Conservation (phyloP, 2,888 invertebrate species). For the Leptopilina syphax region DNA sequence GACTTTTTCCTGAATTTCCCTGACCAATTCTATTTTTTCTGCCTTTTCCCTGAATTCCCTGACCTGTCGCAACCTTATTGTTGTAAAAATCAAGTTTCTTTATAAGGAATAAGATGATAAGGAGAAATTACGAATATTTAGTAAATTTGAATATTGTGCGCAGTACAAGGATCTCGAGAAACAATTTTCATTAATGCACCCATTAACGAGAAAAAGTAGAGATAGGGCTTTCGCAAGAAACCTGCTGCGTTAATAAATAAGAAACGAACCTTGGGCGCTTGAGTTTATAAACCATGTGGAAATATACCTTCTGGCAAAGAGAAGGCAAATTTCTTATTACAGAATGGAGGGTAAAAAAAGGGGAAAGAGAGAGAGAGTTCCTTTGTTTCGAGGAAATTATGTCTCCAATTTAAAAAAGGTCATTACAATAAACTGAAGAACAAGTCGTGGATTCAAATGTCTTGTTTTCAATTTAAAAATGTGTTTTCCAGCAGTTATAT, state of each 20-base stretch:
- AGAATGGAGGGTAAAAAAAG: too few relatives aligned
- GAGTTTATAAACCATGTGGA: slow-evolving; percentile 9
- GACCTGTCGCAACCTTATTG: too few relatives aligned
- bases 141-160: slow-evolving; percentile 13
- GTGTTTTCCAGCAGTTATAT: too few relatives aligned
- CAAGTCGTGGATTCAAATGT: neutral
- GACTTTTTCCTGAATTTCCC: too few relatives aligned
- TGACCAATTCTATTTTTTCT: too few relatives aligned
- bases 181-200: slow-evolving; percentile 12
- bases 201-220: slow-evolving; percentile 10
- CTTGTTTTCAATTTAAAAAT: too few relatives aligned
- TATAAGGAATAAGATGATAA: too few relatives aligned
- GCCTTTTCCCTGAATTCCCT: too few relatives aligned
- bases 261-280: slow-evolving; percentile 4
- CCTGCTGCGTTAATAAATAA: slow-evolving; percentile 1
- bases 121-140: neutral
- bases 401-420: neutral
- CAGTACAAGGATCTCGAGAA: neutral
- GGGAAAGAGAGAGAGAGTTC: neutral
- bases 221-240: neutral
- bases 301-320: slow-evolving; percentile 10
- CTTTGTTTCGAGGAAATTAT: slow-evolving; percentile 1
- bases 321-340: slow-evolving; percentile 20
- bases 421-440: slow-evolving; percentile 5
- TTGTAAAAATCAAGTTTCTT: too few relatives aligned